phyloP scores from a whole-genome alignment of 2,888 invertebrate genomes.

The Acleris cristana region DNA sequence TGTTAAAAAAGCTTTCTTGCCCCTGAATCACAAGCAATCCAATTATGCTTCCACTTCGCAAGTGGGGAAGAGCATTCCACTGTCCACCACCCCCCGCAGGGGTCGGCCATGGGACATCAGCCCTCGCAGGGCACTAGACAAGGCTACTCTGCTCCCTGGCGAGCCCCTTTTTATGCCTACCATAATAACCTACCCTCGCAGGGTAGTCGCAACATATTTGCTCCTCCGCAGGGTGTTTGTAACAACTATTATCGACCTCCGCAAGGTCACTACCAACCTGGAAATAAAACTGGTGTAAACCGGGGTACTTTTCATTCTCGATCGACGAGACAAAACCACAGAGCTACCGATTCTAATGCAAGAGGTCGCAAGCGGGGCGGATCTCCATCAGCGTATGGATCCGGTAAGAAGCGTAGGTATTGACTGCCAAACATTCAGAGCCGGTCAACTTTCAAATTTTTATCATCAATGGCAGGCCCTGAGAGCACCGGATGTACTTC shows the following conservation, averaged over 20 bases:
- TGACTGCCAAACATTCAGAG: constrained; percentile 5
- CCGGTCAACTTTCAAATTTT: not conserved
- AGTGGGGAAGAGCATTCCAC: not conserved
- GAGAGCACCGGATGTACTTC: not conserved
- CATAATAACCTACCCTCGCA: constrained; percentile 30
- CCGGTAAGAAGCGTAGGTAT: not conserved
- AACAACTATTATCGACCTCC: not conserved
- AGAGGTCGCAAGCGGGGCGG: not conserved
- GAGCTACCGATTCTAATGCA: not conserved
- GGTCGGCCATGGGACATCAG: constrained; percentile 6
- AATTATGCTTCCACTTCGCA: not conserved
- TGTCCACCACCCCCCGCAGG: constrained; percentile 35
- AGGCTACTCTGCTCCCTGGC: not conserved
- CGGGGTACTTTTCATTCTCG: not conserved
- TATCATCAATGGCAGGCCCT: not conserved
- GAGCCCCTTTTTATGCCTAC: not conserved
- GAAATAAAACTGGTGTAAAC: not conserved
- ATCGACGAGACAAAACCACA: not conserved
- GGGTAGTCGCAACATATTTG: constrained; percentile 24
- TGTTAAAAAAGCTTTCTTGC: constrained; percentile 41
- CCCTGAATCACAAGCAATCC: constrained; percentile 12
- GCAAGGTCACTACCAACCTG: not conserved
- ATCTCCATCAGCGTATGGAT: not conserved
- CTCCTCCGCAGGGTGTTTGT: not conserved
- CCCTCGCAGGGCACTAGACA: not conserved